Percentiles rank a stretch among this genome's conserved stretches.
phyloP scores from a whole-genome alignment of 53 echinoderm and acorn worm species.

The Holothuria leucospilota region DNA sequence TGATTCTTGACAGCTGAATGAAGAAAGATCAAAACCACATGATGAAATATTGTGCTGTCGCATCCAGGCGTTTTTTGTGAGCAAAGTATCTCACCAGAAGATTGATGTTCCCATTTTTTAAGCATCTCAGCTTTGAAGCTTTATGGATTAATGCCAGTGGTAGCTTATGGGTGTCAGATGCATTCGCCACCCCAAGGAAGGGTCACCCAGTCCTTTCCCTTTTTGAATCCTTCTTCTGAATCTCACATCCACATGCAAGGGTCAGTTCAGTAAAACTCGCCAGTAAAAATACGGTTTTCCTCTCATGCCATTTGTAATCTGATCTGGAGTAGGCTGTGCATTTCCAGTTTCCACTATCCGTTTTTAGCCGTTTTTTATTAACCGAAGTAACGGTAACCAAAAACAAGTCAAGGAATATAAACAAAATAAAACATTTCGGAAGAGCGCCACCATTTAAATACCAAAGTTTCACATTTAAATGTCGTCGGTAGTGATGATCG shows the following conservation, averaged over 20 bases:
- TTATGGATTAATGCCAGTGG: constrained; percentile 45
- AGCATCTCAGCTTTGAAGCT: constrained; percentile 51
- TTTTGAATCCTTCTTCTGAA: constrained; percentile 42
- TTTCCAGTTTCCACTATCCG: too few species aligned
- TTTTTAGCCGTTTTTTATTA: too few species aligned
- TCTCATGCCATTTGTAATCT: constrained; percentile 63
- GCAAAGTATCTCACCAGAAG: constrained; percentile 19
- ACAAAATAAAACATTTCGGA: too few species aligned
- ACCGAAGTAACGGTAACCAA: too few species aligned
- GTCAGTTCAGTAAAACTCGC: constrained; percentile 47
- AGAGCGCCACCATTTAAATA: too few species aligned
- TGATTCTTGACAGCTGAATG: background rate
- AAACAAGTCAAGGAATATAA: too few species aligned
- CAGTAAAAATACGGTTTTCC: constrained; percentile 66
- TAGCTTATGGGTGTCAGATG: constrained; percentile 41
- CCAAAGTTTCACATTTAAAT: too few species aligned
- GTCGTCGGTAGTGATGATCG: too few species aligned
- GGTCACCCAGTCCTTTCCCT: constrained; percentile 56
- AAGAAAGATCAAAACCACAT: too few species aligned
- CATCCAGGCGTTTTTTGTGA: constrained; percentile 62
- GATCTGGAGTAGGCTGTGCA: background rate
- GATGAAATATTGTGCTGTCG: background rate
- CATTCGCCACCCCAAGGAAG: constrained; percentile 62
- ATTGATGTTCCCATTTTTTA: too few species aligned
- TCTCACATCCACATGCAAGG: constrained; percentile 46